Conservation (phyloP, 2,797 vertebrate genomes). For the Glyptemys insculpta region DNA sequence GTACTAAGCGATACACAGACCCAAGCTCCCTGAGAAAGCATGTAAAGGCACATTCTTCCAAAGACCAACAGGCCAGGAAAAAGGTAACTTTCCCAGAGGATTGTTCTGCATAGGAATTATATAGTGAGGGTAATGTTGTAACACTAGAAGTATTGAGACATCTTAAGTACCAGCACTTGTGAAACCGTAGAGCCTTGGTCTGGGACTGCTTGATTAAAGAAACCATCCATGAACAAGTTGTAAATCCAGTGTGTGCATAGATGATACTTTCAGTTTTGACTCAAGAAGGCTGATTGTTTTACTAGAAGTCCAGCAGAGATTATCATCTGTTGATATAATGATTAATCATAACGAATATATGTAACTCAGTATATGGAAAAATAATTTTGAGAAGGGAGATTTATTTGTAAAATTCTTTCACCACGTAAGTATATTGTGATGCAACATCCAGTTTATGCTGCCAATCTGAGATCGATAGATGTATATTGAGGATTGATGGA, state of each 20-base stretch:
- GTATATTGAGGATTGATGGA: not conserved
- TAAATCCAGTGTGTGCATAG: not conserved
- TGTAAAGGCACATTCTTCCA: conserved; percentile 94
- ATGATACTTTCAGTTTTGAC: not conserved
- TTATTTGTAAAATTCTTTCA: not conserved
- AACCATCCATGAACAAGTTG: not conserved
- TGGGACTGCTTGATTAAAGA: conserved; percentile 9
- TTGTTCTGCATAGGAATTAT: not conserved
- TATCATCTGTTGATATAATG: not conserved
- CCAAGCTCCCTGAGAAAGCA: conserved; percentile 98
- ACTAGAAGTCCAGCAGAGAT: not conserved
- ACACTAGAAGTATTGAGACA: not conserved
- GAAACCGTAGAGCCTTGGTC: not conserved
- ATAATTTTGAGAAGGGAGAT: not conserved
- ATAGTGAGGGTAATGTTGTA: not conserved
- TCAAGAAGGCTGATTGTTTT: not conserved
- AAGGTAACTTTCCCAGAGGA: conserved; percentile 85
- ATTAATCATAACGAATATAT: not conserved
- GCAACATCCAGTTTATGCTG: not conserved
- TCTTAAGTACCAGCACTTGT: not conserved
- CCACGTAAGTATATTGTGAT: not conserved
- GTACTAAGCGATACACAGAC: conserved; percentile 96
- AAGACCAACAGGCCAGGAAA: conserved; percentile 92
- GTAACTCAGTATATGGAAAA: not conserved
- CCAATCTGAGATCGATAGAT: not conserved